A percentile compares a stretch with the other conserved stretches of the same genome.
Conservation (phyloP, 2,797 vertebrate species). For the Euphonia xanthogaster region DNA sequence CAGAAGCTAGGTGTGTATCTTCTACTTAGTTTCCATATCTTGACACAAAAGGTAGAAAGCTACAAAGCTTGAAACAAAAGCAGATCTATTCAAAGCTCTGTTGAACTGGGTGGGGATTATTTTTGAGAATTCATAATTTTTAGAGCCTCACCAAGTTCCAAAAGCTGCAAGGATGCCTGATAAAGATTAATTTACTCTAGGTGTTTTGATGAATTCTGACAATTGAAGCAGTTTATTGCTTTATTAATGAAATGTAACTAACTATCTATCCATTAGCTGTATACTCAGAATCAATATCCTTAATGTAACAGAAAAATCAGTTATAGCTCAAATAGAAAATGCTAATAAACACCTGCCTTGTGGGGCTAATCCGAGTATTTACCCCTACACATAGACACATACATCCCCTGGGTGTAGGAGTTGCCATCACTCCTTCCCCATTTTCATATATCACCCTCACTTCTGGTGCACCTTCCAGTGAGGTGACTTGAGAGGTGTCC, state of each 20-base stretch:
- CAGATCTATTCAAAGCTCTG: neutral
- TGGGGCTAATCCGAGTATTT: neutral
- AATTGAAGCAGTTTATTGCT: neutral
- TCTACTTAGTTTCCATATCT: neutral
- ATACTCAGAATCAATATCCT: neutral
- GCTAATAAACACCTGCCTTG: neutral
- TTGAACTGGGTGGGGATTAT: neutral
- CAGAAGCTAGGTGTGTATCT: neutral
- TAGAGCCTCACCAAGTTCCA: neutral
- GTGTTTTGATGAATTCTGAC: neutral
- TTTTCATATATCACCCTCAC: neutral
- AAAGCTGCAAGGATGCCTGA: neutral
- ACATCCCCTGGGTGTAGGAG: accelerated
- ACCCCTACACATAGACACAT: neutral
- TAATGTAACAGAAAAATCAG: neutral
- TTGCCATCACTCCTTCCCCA: neutral
- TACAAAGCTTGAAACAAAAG: neutral
- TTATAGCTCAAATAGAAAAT: neutral
- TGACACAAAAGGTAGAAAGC: neutral
- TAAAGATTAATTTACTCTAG: neutral
- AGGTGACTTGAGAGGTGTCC: neutral
- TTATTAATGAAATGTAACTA: neutral
- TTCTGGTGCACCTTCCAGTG: neutral
- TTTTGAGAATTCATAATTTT: neutral
- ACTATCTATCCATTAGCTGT: neutral